Evolutionary conservation across 2,888 invertebrate genomes (phyloP).

Genomic region (Zhengitettix transpicula): DNA sequence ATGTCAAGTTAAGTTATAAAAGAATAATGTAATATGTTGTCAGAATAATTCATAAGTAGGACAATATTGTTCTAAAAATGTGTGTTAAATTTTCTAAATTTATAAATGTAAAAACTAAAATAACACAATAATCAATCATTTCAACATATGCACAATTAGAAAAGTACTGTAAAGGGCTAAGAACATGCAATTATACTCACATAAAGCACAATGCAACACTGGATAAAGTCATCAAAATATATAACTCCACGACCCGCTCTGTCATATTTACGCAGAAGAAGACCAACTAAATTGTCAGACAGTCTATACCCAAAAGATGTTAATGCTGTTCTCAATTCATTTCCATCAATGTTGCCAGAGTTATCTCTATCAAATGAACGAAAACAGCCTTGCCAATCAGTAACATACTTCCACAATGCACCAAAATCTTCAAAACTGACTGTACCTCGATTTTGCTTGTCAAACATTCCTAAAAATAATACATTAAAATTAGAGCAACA

Average conservation of each 20-base stretch:
- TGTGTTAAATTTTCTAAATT: too few relatives aligned
- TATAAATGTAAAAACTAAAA: too few relatives aligned
- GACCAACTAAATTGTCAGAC: conserved; percentile 62
- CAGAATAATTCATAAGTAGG: too few relatives aligned
- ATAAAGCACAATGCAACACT: conserved; percentile 83
- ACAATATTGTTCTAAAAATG: too few relatives aligned
- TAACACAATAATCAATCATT: too few relatives aligned
- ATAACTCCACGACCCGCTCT: conserved; percentile 79
- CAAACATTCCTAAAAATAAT: conserved; percentile 52
- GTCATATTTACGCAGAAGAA: conserved; percentile 85
- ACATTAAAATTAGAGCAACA: not conserved
- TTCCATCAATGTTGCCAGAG: conserved; percentile 75
- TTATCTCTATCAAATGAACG: conserved; percentile 84
- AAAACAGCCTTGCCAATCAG: conserved; percentile 95
- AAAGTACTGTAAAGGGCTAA: not conserved
- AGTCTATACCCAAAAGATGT: conserved; percentile 79
- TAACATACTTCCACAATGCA: conserved; percentile 93
- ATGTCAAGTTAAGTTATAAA: too few relatives aligned
- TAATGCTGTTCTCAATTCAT: conserved; percentile 80
- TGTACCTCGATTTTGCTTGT: conserved; percentile 71
- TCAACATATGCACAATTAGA: too few relatives aligned
- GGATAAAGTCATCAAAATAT: conserved; percentile 96
- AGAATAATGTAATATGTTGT: too few relatives aligned
- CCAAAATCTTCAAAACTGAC: conserved; percentile 93
- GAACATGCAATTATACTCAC: conserved; percentile 40